Percentiles rank a stretch among this genome's conserved stretches.
Conservation (phyloP, 2,888 invertebrate species). For the Zaprionus lineosus region DNA sequence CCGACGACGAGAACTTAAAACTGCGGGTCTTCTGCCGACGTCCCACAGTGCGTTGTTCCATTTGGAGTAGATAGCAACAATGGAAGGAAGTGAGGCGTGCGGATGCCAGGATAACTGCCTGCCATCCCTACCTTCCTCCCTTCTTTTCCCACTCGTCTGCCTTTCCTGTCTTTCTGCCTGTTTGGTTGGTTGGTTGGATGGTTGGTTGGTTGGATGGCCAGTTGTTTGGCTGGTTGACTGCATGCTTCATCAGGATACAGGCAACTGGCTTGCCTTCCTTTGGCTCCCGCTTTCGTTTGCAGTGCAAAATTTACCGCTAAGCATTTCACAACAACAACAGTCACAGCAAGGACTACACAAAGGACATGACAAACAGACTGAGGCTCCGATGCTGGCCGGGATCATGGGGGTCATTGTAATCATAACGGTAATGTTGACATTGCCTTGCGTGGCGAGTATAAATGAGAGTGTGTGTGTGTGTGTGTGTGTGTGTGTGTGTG, state of each 20-base stretch:
- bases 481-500: neutral
- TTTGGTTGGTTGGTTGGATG: constrained; percentile 2
- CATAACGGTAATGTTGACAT: constrained; percentile 63
- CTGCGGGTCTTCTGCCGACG: constrained; percentile 38
- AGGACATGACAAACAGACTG: constrained; percentile 46
- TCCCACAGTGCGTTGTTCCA: neutral
- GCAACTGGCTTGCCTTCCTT: neutral
- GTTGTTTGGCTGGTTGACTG: constrained; percentile 14
- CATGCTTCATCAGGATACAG: constrained; percentile 1
- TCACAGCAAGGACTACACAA: constrained; percentile 51
- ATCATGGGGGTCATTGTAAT: constrained; percentile 73
- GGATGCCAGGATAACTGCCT: constrained; percentile 1
- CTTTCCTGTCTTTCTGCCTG: no score
- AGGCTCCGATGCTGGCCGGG: constrained; percentile 32
- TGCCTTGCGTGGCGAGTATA: neutral
- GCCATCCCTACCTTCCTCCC: no score
- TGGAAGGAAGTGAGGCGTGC: constrained; percentile 30
- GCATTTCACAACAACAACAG: constrained; percentile 44
- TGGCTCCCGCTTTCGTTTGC: constrained; percentile 35
- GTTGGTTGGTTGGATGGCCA: constrained; percentile 12
- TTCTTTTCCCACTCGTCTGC: no score
- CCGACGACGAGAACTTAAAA: constrained; percentile 27
- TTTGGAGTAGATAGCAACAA: constrained; percentile 17
- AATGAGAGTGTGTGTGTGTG: neutral
- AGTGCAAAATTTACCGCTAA: constrained; percentile 58